These are phyloP conservation scores for Epizoanthus illoricatus DNA, from an alignment of 92 coral and sea anemone species.

Conservation along the genomic window DNA sequence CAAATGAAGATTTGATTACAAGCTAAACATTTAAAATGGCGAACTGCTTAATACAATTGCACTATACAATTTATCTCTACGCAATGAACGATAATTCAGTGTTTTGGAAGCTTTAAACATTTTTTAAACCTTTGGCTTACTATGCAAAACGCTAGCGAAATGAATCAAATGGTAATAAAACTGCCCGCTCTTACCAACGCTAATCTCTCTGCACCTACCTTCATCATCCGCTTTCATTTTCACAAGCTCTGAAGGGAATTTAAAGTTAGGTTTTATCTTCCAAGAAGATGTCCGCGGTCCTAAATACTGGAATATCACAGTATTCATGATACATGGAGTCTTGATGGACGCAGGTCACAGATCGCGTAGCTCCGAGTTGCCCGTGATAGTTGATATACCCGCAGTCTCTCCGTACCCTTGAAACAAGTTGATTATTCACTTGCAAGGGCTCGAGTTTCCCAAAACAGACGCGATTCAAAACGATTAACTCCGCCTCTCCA, in stretches of 20 bases:
- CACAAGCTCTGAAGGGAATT: slow-evolving; percentile 16
- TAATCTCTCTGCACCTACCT: slow-evolving; percentile 9
- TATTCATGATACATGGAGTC: slow-evolving; percentile 17
- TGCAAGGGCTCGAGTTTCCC: not conserved
- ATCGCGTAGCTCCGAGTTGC: not conserved
- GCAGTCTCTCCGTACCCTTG: slow-evolving; percentile 6
- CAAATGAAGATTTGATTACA: slow-evolving; percentile 10
- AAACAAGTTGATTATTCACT: slow-evolving; percentile 12
- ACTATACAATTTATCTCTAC: not conserved
- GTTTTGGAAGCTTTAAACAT: too few relatives aligned
- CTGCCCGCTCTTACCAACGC: not conserved
- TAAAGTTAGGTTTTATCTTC: slow-evolving; percentile 28
- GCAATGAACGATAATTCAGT: too few relatives aligned
- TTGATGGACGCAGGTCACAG: not conserved
- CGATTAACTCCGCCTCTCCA: slow-evolving; percentile 1
- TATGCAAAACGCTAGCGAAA: too few relatives aligned
- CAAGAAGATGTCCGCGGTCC: slow-evolving; percentile 26
- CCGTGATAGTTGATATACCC: not conserved
- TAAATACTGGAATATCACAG: slow-evolving; percentile 38
- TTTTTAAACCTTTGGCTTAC: too few relatives aligned
- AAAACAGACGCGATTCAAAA: slow-evolving; percentile 1
- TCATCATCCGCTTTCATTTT: slow-evolving; percentile 24
- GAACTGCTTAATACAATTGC: not conserved
- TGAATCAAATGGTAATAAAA: too few relatives aligned
- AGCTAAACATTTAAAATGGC: not conserved